Percentiles rank a stretch among this genome's conserved stretches.
These are phyloP conservation scores for Epinotia brunnichana DNA, from an alignment of 2,888 invertebrate genomes.

Conservation along the genomic window DNA sequence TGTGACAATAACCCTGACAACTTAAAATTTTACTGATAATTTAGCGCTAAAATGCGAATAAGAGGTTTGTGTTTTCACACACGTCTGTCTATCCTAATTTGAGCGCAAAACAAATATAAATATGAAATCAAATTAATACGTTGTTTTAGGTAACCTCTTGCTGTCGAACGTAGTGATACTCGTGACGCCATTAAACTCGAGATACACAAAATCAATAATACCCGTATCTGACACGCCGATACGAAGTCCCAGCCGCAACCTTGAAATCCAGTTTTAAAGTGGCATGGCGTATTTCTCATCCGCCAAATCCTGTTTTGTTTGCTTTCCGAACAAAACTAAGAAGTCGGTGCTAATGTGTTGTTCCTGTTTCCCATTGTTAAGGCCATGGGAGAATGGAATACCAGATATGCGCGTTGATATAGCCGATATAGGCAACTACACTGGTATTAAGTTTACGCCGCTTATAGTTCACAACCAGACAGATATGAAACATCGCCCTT, in stretches of 20 bases:
- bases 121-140: not conserved
- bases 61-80: no score
- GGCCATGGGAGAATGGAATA: not conserved
- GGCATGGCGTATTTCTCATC: slow-evolving; percentile 23
- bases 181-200: slow-evolving; percentile 43
- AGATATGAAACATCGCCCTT: no score
- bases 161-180: slow-evolving; percentile 11
- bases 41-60: no score
- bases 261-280: slow-evolving; percentile 36
- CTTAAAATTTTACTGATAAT: no score
- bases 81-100: no score
- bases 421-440: no score
- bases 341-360: not conserved
- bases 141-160: slow-evolving; percentile 2
- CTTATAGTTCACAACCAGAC: no score
- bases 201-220: slow-evolving; percentile 64
- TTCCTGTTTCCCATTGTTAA: not conserved
- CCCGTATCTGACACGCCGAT: slow-evolving; percentile 37
- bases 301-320: slow-evolving; percentile 15
- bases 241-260: slow-evolving; percentile 25
- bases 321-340: not conserved
- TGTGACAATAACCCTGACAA: no score
- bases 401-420: no score
- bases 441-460: no score
- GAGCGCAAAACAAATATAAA: no score